Percentiles rank a stretch among this genome's conserved stretches.
Evolutionary conservation across 2,797 vertebrate species (phyloP).

Genomic region (Pteronotus mesoamericanus): DNA sequence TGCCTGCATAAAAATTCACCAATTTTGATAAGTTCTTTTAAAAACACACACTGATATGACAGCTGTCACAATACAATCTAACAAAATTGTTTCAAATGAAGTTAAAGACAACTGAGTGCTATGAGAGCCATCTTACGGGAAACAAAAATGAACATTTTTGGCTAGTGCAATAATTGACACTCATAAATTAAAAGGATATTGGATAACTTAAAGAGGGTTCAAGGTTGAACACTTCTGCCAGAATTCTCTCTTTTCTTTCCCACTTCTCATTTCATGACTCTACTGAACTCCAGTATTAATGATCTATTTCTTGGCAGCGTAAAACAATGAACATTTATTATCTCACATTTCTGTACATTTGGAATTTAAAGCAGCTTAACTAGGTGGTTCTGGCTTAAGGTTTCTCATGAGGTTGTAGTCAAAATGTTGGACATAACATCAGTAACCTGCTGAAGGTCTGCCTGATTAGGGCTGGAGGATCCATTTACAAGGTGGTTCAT

Average conservation of each 20-base stretch:
- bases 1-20: background rate
- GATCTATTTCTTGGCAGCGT: background rate
- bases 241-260: background rate
- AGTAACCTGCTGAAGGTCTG: background rate
- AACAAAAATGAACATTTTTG: background rate
- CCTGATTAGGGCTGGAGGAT: rapidly evolving
- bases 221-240: background rate
- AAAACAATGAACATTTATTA: background rate
- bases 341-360: background rate
- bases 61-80: background rate
- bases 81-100: background rate
- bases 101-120: background rate
- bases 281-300: background rate
- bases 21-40: background rate
- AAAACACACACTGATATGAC: too few species aligned
- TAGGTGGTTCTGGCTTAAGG: background rate
- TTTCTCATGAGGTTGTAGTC: background rate
- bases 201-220: background rate
- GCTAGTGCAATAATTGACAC: background rate
- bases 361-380: background rate
- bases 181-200: background rate
- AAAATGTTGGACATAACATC: background rate
- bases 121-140: background rate
- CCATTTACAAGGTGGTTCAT: background rate
- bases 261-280: background rate